These are phyloP conservation scores for Nyctereutes procyonoides DNA, from an alignment of 2,113 vertebrate genomes.

Conservation along the genomic window DNA sequence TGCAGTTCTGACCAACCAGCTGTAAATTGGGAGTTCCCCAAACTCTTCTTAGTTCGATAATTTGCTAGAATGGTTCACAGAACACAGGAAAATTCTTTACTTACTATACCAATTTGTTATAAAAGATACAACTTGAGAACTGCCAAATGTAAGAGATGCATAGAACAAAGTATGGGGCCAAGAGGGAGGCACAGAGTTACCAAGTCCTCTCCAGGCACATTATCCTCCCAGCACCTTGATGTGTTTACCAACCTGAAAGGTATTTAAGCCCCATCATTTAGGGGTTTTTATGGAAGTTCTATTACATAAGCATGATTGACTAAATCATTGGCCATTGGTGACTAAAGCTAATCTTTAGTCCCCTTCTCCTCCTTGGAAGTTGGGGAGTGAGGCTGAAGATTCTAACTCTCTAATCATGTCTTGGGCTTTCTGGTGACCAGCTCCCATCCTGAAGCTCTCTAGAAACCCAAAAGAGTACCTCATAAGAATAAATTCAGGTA, in stretches of 20 bases:
- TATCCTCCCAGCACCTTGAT: not conserved
- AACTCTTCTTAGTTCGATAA: not conserved
- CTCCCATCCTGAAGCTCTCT: not conserved
- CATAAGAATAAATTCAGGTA: not conserved
- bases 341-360: not conserved
- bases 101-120: not conserved
- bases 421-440: not conserved
- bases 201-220: not conserved
- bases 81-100: not conserved
- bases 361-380: not conserved
- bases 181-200: no score
- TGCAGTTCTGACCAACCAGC: not conserved
- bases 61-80: not conserved
- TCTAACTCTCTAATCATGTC: not conserved
- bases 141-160: not conserved
- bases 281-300: not conserved
- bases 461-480: not conserved
- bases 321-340: not conserved
- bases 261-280: not conserved
- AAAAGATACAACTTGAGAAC: not conserved
- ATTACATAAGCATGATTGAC: not conserved
- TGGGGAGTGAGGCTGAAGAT: not conserved
- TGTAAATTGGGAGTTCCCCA: not conserved
- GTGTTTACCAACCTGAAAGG: not conserved
- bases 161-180: not conserved